Conservation (phyloP, 2,797 vertebrate species). For the Pseudocheirus occidentalis region DNA sequence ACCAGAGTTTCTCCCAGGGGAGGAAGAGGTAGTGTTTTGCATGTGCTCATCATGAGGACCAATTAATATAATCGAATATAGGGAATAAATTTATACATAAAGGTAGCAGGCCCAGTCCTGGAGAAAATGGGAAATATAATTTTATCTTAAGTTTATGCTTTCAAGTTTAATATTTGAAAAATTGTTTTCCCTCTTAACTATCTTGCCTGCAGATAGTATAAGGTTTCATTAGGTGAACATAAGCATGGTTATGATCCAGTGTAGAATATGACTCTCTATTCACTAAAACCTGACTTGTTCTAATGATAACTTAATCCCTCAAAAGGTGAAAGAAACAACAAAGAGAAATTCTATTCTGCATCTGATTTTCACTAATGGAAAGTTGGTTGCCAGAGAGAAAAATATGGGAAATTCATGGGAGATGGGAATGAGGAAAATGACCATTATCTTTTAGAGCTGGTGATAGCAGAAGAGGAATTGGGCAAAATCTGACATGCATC, state of each 20-base stretch:
- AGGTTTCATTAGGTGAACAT: not conserved
- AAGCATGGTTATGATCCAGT: not conserved
- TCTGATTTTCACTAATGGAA: not conserved
- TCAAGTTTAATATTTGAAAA: not conserved
- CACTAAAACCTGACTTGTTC: not conserved
- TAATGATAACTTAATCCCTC: not conserved
- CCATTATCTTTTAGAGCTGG: not conserved
- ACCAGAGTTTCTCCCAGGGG: not conserved
- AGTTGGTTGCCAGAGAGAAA: not conserved
- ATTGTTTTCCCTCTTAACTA: not conserved
- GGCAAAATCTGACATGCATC: not conserved
- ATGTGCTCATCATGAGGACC: not conserved
- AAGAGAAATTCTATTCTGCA: not conserved
- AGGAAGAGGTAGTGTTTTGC: not conserved
- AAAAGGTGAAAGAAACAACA: not conserved
- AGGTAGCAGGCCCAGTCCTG: not conserved
- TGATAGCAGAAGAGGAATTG: not conserved
- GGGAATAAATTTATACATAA: not conserved
- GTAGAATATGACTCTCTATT: not conserved
- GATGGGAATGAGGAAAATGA: not conserved
- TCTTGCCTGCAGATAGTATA: not conserved
- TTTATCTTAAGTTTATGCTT: not conserved
- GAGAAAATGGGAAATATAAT: not conserved
- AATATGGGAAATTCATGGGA: not conserved
- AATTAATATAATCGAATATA: not conserved